Evolutionary conservation across 2,888 invertebrate species (phyloP), one percentile per base, ranked within the genome.

Genomic region (Temnothorax rugatulus): DNA sequence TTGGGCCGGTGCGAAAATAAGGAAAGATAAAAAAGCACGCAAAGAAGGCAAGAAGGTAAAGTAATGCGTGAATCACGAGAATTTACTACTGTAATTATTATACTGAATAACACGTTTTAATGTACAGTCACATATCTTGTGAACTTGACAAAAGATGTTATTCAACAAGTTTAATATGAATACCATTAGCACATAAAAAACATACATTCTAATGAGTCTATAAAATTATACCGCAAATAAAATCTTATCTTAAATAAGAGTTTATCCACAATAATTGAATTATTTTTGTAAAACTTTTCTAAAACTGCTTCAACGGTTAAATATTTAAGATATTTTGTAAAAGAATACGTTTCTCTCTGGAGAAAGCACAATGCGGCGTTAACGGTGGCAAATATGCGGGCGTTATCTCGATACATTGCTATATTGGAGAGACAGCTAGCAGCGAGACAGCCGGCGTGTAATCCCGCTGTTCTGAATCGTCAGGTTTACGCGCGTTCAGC

Each of bases 401-500:
- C 47, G 47, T 71, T 79, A 71, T 66, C 47, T 77, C 66, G n/a
- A 4, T 34, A 47, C 11, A 15, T 52, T 18, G 25, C 4, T 21
- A 9, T 29, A 34, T 9, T 13, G 21, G 18, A 21, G 41, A 77
- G 44, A 57, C 38, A 34, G 69, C 15, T 44, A n/a, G 25, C 29
- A 29, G 13, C 8, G 44, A n/a, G 29, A 75, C 29, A 77, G 44
- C 57, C 44, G 44, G 79, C 18, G 79, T 69, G 82, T 41, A 81
- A 59, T 41, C 69, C 52, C n/a, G n/a, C 8, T 41, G 50, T 76
- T 44, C 59, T 59, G 68, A 79, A 85, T 83, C 61, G 83, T 74
- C 63, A 83, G 77, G 79, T 83, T 83, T 69, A 83, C 79, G 75
- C 86, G 88, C 85, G 87, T 79, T 84, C 79, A 84, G 82, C 64